Evolutionary conservation across 35 echinoderm and acorn worm genomes (phyloP).

Genomic region (Diadema setosum): DNA sequence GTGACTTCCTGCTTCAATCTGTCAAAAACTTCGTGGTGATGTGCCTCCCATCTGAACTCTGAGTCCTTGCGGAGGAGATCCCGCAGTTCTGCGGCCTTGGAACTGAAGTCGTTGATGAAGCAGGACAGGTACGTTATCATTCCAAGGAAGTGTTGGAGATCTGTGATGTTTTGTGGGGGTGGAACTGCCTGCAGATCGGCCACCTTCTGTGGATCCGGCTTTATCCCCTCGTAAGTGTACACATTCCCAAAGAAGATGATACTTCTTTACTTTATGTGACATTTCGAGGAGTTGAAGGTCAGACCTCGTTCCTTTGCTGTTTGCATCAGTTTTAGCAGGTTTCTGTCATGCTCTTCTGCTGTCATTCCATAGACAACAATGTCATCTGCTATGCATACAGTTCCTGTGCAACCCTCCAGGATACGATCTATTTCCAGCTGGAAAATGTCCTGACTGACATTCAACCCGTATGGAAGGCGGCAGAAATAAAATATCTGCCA

Average conservation of each 20-base stretch:
- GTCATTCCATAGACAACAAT: constrained; percentile 21
- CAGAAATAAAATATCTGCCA: constrained; percentile 52
- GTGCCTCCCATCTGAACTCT: constrained; percentile 5
- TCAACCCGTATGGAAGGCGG: constrained; percentile 1
- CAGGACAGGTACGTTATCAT: constrained; percentile 22
- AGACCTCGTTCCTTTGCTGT: constrained; percentile 27
- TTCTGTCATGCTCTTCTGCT: constrained; percentile 48
- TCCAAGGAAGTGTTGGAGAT: constrained; percentile 42
- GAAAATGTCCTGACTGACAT: constrained; percentile 14
- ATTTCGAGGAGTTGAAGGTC: constrained; percentile 54
- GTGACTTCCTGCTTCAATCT: background rate
- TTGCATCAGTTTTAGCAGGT: constrained; percentile 19
- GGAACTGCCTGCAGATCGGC: constrained; percentile 29
- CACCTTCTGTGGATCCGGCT: constrained; percentile 32
- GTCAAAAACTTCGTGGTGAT: constrained; percentile 5
- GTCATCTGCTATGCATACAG: constrained; percentile 2
- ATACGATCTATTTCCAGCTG: background rate
- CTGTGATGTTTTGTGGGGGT: constrained; percentile 22
- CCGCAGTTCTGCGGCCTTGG: background rate
- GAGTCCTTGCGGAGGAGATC: constrained; percentile 1
- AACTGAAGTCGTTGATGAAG: constrained; percentile 22
- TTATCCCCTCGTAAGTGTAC: constrained; percentile 16
- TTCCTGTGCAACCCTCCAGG: background rate
- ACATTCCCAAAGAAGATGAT: constrained; percentile 49
- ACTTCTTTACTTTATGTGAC: constrained; percentile 41